Evolutionary conservation across 2,113 vertebrate genomes (phyloP).

Genomic region (Nymphicus hollandicus): DNA sequence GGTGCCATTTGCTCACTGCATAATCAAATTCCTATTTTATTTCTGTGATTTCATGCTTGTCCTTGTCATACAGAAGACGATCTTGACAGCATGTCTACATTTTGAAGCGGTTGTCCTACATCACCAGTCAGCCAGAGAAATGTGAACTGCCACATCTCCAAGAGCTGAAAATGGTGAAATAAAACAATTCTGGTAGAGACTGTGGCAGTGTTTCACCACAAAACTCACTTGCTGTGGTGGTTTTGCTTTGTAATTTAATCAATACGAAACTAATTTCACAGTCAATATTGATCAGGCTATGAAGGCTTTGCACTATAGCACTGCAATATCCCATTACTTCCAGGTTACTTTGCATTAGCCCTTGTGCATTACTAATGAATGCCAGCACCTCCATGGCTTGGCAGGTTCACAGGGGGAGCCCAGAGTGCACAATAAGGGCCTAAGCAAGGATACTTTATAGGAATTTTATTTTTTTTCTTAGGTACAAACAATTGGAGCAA

Average conservation of each 20-base stretch:
- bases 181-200: not conserved
- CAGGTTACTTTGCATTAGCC: not conserved
- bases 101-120: not conserved
- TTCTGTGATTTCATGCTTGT: not conserved
- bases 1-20: not conserved
- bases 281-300: not conserved
- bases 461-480: not conserved
- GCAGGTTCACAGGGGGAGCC: not conserved
- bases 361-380: not conserved
- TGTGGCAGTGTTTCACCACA: not conserved
- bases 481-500: not conserved
- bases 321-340: not conserved
- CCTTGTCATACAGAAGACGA: not conserved
- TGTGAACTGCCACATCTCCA: not conserved
- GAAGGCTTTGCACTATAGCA: not conserved
- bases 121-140: not conserved
- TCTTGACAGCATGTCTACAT: not conserved
- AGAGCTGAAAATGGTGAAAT: not conserved
- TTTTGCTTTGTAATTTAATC: not conserved
- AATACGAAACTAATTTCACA: not conserved
- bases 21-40: not conserved
- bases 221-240: not conserved
- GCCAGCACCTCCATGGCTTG: not conserved
- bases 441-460: not conserved
- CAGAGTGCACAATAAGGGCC: not conserved